Percentiles rank a stretch among this genome's conserved stretches.
phyloP scores from a whole-genome alignment of 2,797 vertebrate species.

The Liasis olivaceus region DNA sequence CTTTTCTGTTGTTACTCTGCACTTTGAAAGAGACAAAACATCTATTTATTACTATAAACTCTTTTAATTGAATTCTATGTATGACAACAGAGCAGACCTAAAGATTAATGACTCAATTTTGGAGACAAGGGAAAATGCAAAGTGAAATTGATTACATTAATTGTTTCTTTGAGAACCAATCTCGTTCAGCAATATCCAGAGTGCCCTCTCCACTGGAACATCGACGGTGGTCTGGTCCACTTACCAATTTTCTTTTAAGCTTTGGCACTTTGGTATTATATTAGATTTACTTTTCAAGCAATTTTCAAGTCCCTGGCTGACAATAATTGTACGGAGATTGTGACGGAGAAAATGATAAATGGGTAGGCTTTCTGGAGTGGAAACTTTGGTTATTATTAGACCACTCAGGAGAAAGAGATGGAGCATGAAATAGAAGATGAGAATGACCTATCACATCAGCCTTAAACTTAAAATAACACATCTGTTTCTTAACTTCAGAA shows the following conservation, averaged over 20 bases:
- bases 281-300: slow-evolving; percentile 51
- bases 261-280: slow-evolving; percentile 40
- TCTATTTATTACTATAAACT: slow-evolving; percentile 49
- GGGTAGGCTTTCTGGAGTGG: slow-evolving; percentile 57
- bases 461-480: slow-evolving; percentile 42
- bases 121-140: slow-evolving; percentile 68
- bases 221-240: neutral
- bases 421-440: slow-evolving; percentile 44
- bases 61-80: slow-evolving; percentile 54
- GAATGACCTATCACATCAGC: slow-evolving; percentile 33
- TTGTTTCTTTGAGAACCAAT: slow-evolving; percentile 44
- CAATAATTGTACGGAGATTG: slow-evolving; percentile 59
- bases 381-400: slow-evolving; percentile 62
- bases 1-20: slow-evolving; percentile 24
- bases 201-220: neutral
- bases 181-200: slow-evolving; percentile 34
- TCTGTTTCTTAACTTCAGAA: slow-evolving; percentile 43
- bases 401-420: slow-evolving; percentile 55
- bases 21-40: slow-evolving; percentile 20
- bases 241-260: slow-evolving; percentile 4
- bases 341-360: slow-evolving; percentile 59
- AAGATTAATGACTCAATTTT: slow-evolving; percentile 70
- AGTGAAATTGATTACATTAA: slow-evolving; percentile 60
- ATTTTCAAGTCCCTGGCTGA: slow-evolving; percentile 56
- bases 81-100: slow-evolving; percentile 64